Conservation (phyloP, 2,797 vertebrate species). For the Clarias platycephalus region DNA sequence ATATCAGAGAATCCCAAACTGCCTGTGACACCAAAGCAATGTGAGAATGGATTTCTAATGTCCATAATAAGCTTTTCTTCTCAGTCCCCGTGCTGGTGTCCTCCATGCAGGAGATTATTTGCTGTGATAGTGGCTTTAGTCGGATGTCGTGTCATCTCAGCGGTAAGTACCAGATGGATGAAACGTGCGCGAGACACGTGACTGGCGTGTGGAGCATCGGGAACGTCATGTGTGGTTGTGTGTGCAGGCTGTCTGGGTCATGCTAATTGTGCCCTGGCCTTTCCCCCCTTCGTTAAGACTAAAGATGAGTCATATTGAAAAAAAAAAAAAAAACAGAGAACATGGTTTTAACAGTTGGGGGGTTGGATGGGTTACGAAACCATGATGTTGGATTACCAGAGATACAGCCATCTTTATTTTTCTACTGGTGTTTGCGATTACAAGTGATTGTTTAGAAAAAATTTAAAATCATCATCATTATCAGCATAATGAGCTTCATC, state of each 20-base stretch:
- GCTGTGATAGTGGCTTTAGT: constrained; percentile 36
- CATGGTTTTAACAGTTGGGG: constrained; percentile 23
- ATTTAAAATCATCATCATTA: not conserved
- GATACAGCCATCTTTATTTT: not conserved
- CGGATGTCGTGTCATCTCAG: constrained; percentile 33
- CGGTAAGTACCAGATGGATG: constrained; percentile 46
- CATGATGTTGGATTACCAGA: not conserved
- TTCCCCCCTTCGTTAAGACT: constrained; percentile 42
- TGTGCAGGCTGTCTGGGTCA: constrained; percentile 48
- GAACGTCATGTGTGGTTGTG: constrained; percentile 10
- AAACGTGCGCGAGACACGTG: constrained; percentile 52
- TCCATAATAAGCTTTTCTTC: constrained; percentile 1
- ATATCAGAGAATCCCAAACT: not conserved
- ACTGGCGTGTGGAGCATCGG: constrained; percentile 4
- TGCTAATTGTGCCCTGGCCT: constrained; percentile 33
- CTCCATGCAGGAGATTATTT: constrained; percentile 28
- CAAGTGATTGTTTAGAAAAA: not conserved
- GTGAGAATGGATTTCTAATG: constrained; percentile 6
- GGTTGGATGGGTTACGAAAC: not conserved
- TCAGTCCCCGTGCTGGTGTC: not conserved
- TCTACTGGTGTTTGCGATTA: not conserved
- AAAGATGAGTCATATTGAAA: constrained; percentile 13
- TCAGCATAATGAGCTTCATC: not conserved
- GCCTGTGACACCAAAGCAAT: not conserved
- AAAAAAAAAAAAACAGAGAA: not conserved